Conservation (phyloP, 2,113 vertebrate species). For the Lasiurus borealis region DNA sequence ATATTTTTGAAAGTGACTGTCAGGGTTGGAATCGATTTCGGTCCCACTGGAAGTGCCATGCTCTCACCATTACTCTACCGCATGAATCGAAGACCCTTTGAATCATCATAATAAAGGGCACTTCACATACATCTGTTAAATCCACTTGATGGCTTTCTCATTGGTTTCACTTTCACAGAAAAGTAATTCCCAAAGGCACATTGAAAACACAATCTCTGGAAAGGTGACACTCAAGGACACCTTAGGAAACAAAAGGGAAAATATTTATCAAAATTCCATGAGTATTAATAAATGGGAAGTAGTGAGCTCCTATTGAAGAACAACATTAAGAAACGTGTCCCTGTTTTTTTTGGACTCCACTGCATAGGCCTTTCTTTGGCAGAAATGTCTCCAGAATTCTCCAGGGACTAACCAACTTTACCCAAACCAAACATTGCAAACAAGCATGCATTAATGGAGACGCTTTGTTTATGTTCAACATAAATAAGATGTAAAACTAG, state of each 20-base stretch:
- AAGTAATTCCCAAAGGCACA: background rate
- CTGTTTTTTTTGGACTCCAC: background rate
- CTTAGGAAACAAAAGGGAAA: background rate
- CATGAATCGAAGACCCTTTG: background rate
- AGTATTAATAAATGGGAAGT: slow-evolving; percentile 23
- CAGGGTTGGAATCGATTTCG: too few relatives aligned
- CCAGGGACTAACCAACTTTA: background rate
- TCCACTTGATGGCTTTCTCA: background rate
- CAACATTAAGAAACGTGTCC: background rate
- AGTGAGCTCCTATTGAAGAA: background rate
- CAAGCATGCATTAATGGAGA: background rate
- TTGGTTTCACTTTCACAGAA: background rate
- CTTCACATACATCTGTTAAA: background rate
- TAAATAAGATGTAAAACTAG: background rate
- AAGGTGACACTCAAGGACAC: background rate
- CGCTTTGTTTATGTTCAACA: background rate
- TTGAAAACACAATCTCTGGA: background rate
- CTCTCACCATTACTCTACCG: background rate
- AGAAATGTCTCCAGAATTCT: background rate
- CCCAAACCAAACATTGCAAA: background rate
- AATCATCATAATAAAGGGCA: background rate
- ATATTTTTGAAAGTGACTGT: background rate
- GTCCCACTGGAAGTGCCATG: background rate
- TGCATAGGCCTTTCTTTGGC: background rate
- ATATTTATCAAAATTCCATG: background rate